Conservation (phyloP, 2,797 vertebrate genomes). For the Fundulus diaphanus region DNA sequence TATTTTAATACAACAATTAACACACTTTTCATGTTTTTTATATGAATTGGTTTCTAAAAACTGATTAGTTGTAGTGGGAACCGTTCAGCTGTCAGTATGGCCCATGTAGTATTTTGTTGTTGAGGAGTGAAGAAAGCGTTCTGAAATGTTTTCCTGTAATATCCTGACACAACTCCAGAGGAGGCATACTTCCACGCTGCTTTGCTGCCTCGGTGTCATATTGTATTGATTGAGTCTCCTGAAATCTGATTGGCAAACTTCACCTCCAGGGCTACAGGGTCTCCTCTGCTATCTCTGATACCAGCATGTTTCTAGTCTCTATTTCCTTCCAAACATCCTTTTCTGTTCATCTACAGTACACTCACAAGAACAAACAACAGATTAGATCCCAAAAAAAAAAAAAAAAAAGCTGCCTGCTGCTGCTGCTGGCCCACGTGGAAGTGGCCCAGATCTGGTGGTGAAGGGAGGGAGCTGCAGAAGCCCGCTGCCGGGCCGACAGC, state of each 20-base stretch:
- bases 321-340: conserved; percentile 59
- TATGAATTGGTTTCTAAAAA: not conserved
- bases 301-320: conserved; percentile 51
- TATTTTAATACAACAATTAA: not conserved
- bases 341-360: conserved; percentile 69
- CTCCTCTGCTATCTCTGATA: conserved; percentile 62
- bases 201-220: conserved; percentile 35
- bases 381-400: conserved; percentile 64
- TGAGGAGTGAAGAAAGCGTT: conserved; percentile 17
- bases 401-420: conserved; percentile 51
- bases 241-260: conserved; percentile 64
- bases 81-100: not conserved
- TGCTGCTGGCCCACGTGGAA: conserved; percentile 77
- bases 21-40: not conserved
- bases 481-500: conserved; percentile 69
- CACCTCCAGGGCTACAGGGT: conserved; percentile 58
- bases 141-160: conserved; percentile 30
- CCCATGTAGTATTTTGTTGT: not conserved
- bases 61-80: not conserved
- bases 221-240: conserved; percentile 44
- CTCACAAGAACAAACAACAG: conserved; percentile 73
- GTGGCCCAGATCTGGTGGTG: conserved; percentile 75
- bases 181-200: conserved; percentile 14
- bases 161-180: conserved; percentile 23
- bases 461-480: conserved; percentile 68